Conservation (phyloP, 2,113 vertebrate species). For the Gobius niger region DNA sequence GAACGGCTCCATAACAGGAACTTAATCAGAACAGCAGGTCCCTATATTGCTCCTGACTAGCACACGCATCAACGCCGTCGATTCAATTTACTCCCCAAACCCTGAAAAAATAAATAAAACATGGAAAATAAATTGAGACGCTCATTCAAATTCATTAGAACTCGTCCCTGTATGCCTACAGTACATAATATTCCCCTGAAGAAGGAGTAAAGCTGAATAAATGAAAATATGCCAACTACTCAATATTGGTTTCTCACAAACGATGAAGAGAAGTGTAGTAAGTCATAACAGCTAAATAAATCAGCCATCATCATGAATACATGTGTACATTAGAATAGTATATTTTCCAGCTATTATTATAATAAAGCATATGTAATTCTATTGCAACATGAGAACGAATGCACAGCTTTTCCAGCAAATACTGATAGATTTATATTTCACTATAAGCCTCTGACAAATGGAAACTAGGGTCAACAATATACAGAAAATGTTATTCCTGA, state of each 20-base stretch:
- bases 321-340: constrained; percentile 16
- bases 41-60: constrained; percentile 80
- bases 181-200: constrained; percentile 70
- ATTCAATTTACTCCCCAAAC: constrained; percentile 80
- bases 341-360: constrained; percentile 12
- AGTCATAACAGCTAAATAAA: constrained; percentile 48
- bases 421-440: constrained; percentile 6
- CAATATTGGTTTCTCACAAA: constrained; percentile 52
- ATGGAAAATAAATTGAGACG: constrained; percentile 80
- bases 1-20: constrained; percentile 76
- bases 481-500: constrained; percentile 56
- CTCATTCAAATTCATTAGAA: constrained; percentile 82
- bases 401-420: constrained; percentile 2
- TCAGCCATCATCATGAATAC: constrained; percentile 16
- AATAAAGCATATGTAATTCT: background rate
- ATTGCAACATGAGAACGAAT: background rate
- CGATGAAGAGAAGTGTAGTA: constrained; percentile 33
- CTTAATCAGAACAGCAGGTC: constrained; percentile 79
- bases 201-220: constrained; percentile 46
- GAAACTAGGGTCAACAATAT: constrained; percentile 54
- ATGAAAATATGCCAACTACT: constrained; percentile 54
- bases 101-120: constrained; percentile 79
- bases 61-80: constrained; percentile 71
- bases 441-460: constrained; percentile 49
- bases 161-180: constrained; percentile 67